Conservation (phyloP, 2,888 invertebrate genomes). For the Lasioglossum figueresi region DNA sequence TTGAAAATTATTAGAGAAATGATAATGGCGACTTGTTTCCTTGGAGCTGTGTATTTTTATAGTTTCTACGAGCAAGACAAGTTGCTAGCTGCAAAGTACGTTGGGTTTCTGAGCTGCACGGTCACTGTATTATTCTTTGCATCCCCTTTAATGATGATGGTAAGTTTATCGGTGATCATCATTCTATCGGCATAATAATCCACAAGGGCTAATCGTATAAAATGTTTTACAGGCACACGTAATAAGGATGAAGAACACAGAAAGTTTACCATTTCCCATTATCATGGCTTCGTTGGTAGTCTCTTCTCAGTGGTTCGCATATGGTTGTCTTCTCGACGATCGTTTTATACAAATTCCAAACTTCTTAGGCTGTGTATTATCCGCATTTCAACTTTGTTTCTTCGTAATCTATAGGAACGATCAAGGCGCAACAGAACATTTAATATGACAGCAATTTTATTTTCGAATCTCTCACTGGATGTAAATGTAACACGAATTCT, state of each 20-base stretch:
- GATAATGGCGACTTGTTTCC: constrained; percentile 84
- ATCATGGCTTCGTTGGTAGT: constrained; percentile 93
- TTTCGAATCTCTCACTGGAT: background rate
- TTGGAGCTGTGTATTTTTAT: constrained; percentile 86
- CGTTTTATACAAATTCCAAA: constrained; percentile 92
- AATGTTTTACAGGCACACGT: constrained; percentile 87
- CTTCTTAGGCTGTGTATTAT: constrained; percentile 90
- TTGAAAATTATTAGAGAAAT: constrained; percentile 87
- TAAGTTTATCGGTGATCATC: constrained; percentile 78
- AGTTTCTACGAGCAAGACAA: constrained; percentile 86
- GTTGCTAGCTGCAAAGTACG: constrained; percentile 85
- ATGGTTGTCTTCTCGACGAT: constrained; percentile 92
- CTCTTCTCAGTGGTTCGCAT: constrained; percentile 92
- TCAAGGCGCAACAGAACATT: constrained; percentile 68
- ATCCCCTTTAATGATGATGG: constrained; percentile 91
- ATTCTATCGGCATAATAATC: background rate
- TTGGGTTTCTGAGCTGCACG: constrained; percentile 90
- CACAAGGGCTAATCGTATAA: constrained; percentile 4
- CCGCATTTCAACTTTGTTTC: constrained; percentile 90
- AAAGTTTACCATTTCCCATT: constrained; percentile 94
- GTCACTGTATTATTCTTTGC: constrained; percentile 93
- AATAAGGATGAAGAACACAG: constrained; percentile 91
- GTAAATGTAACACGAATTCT: constrained; percentile 1
- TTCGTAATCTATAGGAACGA: constrained; percentile 90
- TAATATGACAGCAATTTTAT: constrained; percentile 70